Evolutionary conservation across 2,888 invertebrate genomes (phyloP).

Genomic region (Chironomus riparius): DNA sequence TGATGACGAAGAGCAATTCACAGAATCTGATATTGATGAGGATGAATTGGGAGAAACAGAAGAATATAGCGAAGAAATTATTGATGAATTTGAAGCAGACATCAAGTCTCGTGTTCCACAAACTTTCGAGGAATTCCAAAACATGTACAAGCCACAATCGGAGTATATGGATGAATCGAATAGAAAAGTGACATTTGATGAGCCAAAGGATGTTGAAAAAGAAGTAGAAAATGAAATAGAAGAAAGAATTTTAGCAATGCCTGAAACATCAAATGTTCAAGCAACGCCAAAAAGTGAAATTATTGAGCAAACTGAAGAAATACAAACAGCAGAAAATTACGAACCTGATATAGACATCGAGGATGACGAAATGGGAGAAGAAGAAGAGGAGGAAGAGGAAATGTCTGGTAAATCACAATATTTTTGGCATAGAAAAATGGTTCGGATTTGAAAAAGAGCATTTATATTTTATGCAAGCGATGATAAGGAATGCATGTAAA

Average conservation of each 20-base stretch:
- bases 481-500: too few relatives aligned
- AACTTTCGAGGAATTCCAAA: constrained; percentile 22
- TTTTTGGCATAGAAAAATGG: constrained; percentile 37
- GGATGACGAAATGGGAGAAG: too few relatives aligned
- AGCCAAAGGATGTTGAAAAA: constrained; percentile 2
- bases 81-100: not conserved
- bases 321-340: not conserved
- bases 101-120: constrained; percentile 19
- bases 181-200: not conserved
- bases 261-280: not conserved
- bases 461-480: too few relatives aligned
- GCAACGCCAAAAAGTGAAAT: not conserved
- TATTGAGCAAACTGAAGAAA: not conserved
- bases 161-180: constrained; percentile 14
- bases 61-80: constrained; percentile 26
- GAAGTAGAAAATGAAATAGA: constrained; percentile 32
- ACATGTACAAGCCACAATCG: constrained; percentile 20
- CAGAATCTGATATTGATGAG: constrained; percentile 30
- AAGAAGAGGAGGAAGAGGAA: not conserved
- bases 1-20: constrained; percentile 37
- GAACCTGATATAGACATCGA: not conserved
- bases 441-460: not conserved
- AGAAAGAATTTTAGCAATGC: constrained; percentile 22
- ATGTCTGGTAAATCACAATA: not conserved
- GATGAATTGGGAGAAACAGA: constrained; percentile 30